phyloP scores from a whole-genome alignment of 2,888 invertebrate genomes.

The Sclerodermus sp. region DNA sequence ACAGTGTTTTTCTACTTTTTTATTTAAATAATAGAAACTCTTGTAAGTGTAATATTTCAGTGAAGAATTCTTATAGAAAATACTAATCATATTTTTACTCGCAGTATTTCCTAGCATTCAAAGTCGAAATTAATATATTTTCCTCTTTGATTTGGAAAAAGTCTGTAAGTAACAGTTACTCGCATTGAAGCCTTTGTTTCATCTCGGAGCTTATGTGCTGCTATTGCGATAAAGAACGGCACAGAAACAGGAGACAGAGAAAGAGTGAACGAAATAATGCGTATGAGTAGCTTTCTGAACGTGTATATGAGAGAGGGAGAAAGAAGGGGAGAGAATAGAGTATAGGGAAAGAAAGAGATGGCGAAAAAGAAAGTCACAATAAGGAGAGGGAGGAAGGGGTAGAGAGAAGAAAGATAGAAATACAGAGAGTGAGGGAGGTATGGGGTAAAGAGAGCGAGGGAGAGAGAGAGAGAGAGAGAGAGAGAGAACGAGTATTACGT shows the following conservation, averaged over 20 bases:
- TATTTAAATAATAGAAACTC: too few relatives aligned
- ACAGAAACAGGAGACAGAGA: too few relatives aligned
- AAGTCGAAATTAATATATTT: neutral
- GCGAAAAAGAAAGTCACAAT: conserved; percentile 6
- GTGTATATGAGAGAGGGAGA: conserved; percentile 1
- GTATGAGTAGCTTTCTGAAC: too few relatives aligned
- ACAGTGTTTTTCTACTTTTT: too few relatives aligned
- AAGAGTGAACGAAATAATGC: conserved; percentile 15
- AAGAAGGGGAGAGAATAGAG: neutral
- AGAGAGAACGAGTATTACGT: conserved; percentile 40
- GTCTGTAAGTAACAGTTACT: too few relatives aligned
- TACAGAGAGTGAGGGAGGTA: neutral
- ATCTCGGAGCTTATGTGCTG: conserved; percentile 23
- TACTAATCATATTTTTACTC: too few relatives aligned
- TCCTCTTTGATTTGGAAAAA: neutral
- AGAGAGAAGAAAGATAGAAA: neutral
- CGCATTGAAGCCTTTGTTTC: too few relatives aligned
- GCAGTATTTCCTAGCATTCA: too few relatives aligned
- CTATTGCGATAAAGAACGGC: conserved; percentile 16
- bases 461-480: conserved; percentile 14
- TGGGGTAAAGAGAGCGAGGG: conserved; percentile 6
- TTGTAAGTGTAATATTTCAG: too few relatives aligned
- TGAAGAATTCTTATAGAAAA: too few relatives aligned
- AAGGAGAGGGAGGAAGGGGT: conserved; percentile 11
- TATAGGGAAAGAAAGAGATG: neutral